Percentiles rank a stretch among this genome's conserved stretches.
These are phyloP conservation scores for Dione vanillae DNA, from an alignment of 2,888 invertebrate genomes.

Conservation along the genomic window DNA sequence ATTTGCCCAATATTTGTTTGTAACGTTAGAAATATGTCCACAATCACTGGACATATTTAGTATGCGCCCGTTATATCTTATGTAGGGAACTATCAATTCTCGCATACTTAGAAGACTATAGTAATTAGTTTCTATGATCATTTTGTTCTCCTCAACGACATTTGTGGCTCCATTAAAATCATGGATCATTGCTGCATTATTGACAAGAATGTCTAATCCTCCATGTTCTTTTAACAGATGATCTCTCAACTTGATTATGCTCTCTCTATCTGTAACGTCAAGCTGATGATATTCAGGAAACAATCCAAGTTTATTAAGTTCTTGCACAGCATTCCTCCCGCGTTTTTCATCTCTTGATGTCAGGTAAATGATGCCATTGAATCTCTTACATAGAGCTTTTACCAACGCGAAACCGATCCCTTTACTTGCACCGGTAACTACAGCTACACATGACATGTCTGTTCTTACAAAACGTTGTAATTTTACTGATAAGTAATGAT, in stretches of 20 bases:
- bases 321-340: conserved; percentile 53
- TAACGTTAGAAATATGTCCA: conserved; percentile 85
- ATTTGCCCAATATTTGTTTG: conserved; percentile 70
- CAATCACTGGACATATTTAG: conserved; percentile 89
- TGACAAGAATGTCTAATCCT: conserved; percentile 87
- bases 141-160: conserved; percentile 74
- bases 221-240: conserved; percentile 81
- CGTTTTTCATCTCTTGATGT: conserved; percentile 69
- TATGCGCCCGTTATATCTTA: conserved; percentile 87
- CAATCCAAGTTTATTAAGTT: conserved; percentile 51
- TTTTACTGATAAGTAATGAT: background rate
- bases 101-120: conserved; percentile 85
- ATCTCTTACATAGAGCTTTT: conserved; percentile 83
- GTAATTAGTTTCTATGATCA: too few relatives aligned
- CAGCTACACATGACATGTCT: conserved; percentile 52
- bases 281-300: conserved; percentile 71
- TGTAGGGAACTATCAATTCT: conserved; percentile 86
- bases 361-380: conserved; percentile 83
- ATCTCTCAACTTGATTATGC: conserved; percentile 78
- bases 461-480: background rate
- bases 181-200: conserved; percentile 85
- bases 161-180: conserved; percentile 18
- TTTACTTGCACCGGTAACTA: conserved; percentile 87
- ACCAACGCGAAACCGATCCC: conserved; percentile 87
- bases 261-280: conserved; percentile 83